Evolutionary conservation across 2,113 vertebrate genomes (phyloP).

Genomic region (Barnardius zonarius): DNA sequence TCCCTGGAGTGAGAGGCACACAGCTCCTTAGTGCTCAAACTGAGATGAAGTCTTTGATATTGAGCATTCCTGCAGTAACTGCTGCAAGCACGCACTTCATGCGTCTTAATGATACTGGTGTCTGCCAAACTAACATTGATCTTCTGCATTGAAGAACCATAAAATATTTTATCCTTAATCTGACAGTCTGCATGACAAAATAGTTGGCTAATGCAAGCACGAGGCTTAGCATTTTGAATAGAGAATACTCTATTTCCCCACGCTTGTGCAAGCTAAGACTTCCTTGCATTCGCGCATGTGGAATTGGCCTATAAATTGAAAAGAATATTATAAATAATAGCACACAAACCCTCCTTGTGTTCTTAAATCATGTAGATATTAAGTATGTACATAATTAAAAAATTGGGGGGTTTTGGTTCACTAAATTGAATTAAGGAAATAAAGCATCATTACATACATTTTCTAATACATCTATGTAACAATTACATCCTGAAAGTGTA

Average conservation of each 20-base stretch:
- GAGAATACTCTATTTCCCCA: neutral
- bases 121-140: constrained; percentile 78
- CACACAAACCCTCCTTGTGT: neutral
- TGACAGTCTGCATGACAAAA: neutral
- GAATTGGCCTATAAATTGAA: neutral
- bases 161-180: neutral
- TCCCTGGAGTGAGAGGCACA: neutral
- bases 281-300: neutral
- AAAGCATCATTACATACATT: neutral
- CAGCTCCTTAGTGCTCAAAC: neutral
- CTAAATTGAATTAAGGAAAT: neutral
- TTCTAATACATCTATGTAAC: neutral
- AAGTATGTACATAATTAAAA: neutral
- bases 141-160: constrained; percentile 68
- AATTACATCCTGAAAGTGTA: neutral
- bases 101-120: neutral
- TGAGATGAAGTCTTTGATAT: neutral
- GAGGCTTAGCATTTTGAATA: neutral
- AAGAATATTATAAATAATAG: neutral
- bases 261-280: neutral
- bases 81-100: neutral
- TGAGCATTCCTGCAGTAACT: neutral
- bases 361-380: neutral
- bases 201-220: neutral
- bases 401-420: accelerated